Base-by-base conservation (phyloP, 2,888 invertebrate species). In the Bembecia ichneumoniformis region DNA sequence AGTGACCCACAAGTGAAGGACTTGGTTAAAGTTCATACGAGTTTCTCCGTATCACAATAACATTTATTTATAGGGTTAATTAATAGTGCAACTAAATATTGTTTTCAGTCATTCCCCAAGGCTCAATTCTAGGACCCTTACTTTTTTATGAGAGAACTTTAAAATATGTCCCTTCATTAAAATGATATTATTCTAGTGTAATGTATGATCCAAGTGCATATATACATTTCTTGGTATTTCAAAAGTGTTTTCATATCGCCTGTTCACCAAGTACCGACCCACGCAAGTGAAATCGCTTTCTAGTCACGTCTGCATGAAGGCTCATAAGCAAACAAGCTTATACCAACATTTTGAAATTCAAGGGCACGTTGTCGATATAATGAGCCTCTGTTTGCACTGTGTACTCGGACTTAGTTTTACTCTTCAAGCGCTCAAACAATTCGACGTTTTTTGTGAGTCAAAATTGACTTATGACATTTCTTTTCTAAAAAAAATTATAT, bases 11-110 rank as follows among this genome's bases (percentile, higher is more conserved):
- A 62, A 64, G 64, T 68, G 63, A 67, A 61, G 64, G 60, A 65
- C 61, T 66, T 64, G 74, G 75, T 70, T 74, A 75, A 70, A 77
- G 82, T 86, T 86, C 86, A 86, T 86, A 83, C 83, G 79, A 82
- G 82, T 59, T 65, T 52, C 64, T 64, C 65, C 65, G 68, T 71
- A 71, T 71, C 69, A 71, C 71, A 73, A 72, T 68, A 28, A 28
- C 4, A 28, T 9, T 71, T 62, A 59, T 70, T 71, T 62, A 59
- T 70, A 65, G 59, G 50, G 60, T 56, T 55, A 28, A 28, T 56
- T 55, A 28, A 28, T 28, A 28, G 28, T 28, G 28, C 4, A 28
- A 28, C 28, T 9, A 28, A 28, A 28, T 28, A 28, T 28, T 28
- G 20, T 28, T 28, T 28, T 17, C 45, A 20, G 34, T 54, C 50